Base-by-base conservation (phyloP, 2,113 vertebrate genomes). In the Syngnathoides biaculeatus region DNA sequence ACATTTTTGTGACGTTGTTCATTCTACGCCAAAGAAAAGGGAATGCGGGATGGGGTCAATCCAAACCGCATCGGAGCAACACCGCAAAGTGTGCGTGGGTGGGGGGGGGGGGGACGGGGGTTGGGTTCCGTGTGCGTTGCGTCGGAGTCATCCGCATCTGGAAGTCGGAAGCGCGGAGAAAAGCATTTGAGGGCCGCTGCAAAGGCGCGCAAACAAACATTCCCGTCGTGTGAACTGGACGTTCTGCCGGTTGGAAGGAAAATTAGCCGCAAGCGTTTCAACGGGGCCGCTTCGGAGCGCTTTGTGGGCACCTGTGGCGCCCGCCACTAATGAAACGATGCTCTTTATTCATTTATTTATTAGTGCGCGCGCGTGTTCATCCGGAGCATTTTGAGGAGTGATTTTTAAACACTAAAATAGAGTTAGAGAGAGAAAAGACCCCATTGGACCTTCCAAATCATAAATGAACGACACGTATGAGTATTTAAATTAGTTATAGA, bases 141-240 rank as follows among this genome's bases (percentile, higher is more conserved):
- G 71, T 79, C 81, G 78, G 62, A 82, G 86, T 85, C 74, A 76
- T n/a, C 63, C 76, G 85, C 87, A 89, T 89, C 82, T 89, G 85
- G 87, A 89, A 85, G 59, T 84, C 57, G 60, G 72, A 80, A 80
- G 79, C 67, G 78, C 64, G 71, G 79, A 82, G 68, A 89, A 89
- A 89, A 86, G 72, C 69, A 85, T 86, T 74, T 85, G 80, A 87
- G 78, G 78, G 78, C 42, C 70, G 7, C 12, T 43, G 48, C 55
- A 74, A 75, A 68, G 74, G 64, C 43, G 65, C 59, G 20, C 70
- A 55, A 64, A 59, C 63, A 57, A 71, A 48, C 53, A 65, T 53
- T 60, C 38, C 27, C 14, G 12, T 26, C 19, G n/a, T 43, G 26
- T 57, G 35, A 53, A 72, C 67, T 69, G 26, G 26, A 24, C 80